Percentiles rank a stretch among this genome's conserved stretches.
phyloP scores from a whole-genome alignment of 2,888 invertebrate species.

The Plemyria rubiginata region DNA sequence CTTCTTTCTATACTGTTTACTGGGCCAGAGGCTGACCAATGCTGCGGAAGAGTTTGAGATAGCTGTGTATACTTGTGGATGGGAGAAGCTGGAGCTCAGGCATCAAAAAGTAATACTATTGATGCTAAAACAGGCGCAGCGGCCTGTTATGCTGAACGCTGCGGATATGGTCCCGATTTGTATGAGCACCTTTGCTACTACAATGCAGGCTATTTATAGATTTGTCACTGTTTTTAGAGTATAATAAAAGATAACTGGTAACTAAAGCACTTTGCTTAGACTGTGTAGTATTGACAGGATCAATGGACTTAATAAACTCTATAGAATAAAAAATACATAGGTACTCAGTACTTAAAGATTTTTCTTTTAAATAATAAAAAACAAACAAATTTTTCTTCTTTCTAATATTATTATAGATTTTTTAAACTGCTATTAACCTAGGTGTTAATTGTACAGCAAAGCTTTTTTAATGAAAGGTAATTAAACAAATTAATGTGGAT shows the following conservation, averaged over 20 bases:
- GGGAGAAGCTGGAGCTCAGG: slow-evolving; percentile 50
- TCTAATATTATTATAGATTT: neutral
- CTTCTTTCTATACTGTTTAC: slow-evolving; percentile 56
- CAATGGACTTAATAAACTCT: neutral
- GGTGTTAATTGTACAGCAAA: slow-evolving; percentile 27
- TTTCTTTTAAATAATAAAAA: too few relatives aligned
- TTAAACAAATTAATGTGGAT: slow-evolving; percentile 25
- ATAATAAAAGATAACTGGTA: slow-evolving; percentile 21
- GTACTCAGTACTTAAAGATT: neutral
- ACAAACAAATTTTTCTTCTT: neutral
- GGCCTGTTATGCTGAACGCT: slow-evolving; percentile 50
- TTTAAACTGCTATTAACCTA: slow-evolving; percentile 13
- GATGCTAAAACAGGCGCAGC: slow-evolving; percentile 54
- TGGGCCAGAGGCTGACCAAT: slow-evolving; percentile 55
- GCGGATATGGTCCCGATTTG: slow-evolving; percentile 52
- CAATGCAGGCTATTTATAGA: slow-evolving; percentile 55
- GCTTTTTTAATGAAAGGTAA: slow-evolving; percentile 32
- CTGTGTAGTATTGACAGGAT: neutral
- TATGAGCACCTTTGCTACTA: slow-evolving; percentile 52
- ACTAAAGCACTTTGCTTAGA: neutral
- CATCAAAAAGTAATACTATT: slow-evolving; percentile 48
- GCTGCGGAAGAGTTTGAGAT: slow-evolving; percentile 53
- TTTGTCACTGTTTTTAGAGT: slow-evolving; percentile 53
- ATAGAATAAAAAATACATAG: neutral
- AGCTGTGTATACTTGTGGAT: slow-evolving; percentile 54